Percentiles rank a stretch among this genome's conserved stretches.
Conservation (phyloP, 2,888 invertebrate genomes). For the Pelosia muscerda region DNA sequence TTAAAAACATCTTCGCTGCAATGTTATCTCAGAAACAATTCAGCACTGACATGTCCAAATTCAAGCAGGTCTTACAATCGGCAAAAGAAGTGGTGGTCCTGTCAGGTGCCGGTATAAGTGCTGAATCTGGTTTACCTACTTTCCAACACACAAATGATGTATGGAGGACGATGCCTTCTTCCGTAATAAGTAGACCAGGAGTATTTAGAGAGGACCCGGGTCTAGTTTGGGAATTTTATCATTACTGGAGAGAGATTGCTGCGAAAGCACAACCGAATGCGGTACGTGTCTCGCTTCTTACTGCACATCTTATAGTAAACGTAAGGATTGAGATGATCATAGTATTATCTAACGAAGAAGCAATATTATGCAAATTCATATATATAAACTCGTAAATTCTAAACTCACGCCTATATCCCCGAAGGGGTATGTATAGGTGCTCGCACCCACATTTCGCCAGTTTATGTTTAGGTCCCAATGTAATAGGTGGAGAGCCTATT, state of each 20-base stretch:
- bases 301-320: background rate
- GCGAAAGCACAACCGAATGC: constrained; percentile 90
- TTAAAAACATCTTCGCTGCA: constrained; percentile 1
- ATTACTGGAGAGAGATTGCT: constrained; percentile 93
- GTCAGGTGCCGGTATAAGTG: constrained; percentile 93
- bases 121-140: constrained; percentile 95
- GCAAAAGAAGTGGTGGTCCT: constrained; percentile 90
- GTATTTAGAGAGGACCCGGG: constrained; percentile 91
- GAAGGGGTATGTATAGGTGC: no score
- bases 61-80: constrained; percentile 86
- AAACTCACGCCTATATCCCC: no score
- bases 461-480: no score
- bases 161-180: constrained; percentile 92
- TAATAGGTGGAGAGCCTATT: no score
- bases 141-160: constrained; percentile 93
- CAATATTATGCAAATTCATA: background rate
- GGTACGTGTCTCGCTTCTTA: constrained; percentile 71
- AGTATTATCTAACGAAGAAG: background rate
- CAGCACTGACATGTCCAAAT: constrained; percentile 79
- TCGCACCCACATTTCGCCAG: no score
- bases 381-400: no score
- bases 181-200: constrained; percentile 89
- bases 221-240: constrained; percentile 96
- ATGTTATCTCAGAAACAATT: constrained; percentile 24
- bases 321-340: no score